phyloP scores from a whole-genome alignment of 2,888 invertebrate genomes.

The Metopia argyrocephala region DNA sequence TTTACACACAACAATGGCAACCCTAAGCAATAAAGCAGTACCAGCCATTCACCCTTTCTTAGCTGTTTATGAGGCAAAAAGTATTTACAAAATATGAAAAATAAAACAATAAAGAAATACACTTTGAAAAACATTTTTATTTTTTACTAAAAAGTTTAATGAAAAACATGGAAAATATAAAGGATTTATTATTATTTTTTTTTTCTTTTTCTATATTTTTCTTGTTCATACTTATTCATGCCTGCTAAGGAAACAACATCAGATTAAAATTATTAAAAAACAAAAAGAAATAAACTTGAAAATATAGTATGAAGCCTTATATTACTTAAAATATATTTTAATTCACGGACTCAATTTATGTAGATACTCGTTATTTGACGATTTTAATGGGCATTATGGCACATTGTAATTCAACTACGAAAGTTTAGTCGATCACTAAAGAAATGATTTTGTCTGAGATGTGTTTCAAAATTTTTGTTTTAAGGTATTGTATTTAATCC shows the following conservation, averaged over 20 bases:
- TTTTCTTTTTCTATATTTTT: background rate
- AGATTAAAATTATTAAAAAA: background rate
- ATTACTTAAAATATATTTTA: too few species aligned
- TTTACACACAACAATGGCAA: background rate
- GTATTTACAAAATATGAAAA: slow-evolving; percentile 13
- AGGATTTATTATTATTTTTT: background rate
- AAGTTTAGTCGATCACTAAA: too few species aligned
- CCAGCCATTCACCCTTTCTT: background rate
- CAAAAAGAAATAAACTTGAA: background rate
- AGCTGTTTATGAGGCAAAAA: background rate
- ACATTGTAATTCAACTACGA: too few species aligned
- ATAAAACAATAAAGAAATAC: slow-evolving; percentile 12
- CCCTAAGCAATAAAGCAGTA: background rate
- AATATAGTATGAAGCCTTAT: background rate
- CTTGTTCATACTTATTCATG: background rate
- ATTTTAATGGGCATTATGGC: too few species aligned
- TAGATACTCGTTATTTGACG: too few species aligned
- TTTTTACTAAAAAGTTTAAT: slow-evolving; percentile 35
- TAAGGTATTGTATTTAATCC: too few species aligned
- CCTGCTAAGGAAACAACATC: too few species aligned
- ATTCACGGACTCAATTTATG: too few species aligned
- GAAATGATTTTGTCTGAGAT: too few species aligned
- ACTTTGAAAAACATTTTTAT: background rate
- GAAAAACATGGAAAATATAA: background rate
- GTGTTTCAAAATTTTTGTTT: too few species aligned